Evolutionary conservation across 1,140 invertebrate genomes (phyloP).

Genomic region (Drosophila pachea): DNA sequence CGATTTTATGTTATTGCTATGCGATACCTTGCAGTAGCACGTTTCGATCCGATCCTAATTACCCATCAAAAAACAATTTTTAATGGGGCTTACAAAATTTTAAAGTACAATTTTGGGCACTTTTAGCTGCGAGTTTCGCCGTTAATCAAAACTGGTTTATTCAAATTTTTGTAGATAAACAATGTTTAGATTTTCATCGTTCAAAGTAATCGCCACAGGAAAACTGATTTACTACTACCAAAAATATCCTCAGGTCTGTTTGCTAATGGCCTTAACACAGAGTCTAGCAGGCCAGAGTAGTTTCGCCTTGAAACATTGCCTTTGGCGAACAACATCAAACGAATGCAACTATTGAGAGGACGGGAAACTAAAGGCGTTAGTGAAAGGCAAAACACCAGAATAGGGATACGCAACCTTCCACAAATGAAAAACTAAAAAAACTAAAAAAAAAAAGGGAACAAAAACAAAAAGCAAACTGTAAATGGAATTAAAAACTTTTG

Average conservation of each 20-base stretch:
- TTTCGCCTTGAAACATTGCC: constrained; percentile 34
- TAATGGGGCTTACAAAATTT: background rate
- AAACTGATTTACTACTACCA: background rate
- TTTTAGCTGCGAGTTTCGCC: background rate
- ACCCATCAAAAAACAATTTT: constrained; percentile 36
- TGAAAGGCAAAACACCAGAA: too few species aligned
- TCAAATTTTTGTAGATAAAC: background rate
- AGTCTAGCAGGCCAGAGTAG: constrained; percentile 5
- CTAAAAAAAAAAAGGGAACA: constrained; percentile 26
- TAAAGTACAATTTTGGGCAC: background rate
- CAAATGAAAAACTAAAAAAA: constrained; percentile 29
- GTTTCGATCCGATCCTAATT: constrained; percentile 27
- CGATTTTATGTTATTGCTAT: constrained; percentile 27
- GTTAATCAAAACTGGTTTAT: too few species aligned
- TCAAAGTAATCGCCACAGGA: constrained; percentile 2
- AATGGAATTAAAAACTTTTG: constrained; percentile 66
- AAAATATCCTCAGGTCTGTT: background rate
- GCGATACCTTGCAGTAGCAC: constrained; percentile 25
- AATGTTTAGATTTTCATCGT: background rate
- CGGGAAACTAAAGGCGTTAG: background rate
- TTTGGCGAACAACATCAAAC: constrained; percentile 35
- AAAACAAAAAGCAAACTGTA: constrained; percentile 26
- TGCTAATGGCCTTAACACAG: constrained; percentile 12
- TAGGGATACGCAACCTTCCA: constrained; percentile 7
- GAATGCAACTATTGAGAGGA: background rate